Evolutionary conservation across 1,140 invertebrate genomes (phyloP).

Genomic region (Lepidotrigona ventralis): DNA sequence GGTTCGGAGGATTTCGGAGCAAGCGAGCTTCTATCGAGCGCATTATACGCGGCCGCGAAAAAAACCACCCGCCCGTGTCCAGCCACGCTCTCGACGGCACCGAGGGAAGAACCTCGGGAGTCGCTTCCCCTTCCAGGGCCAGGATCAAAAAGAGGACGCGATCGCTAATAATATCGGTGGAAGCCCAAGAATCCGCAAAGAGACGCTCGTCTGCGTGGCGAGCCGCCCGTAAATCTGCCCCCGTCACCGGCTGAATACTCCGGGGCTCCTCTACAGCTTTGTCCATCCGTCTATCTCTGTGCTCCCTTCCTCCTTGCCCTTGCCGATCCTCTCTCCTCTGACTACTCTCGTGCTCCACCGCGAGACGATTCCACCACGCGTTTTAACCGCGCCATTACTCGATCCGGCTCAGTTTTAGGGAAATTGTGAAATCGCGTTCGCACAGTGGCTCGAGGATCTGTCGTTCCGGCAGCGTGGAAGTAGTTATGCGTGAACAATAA

Average conservation of each 20-base stretch:
- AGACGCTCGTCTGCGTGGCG: slow-evolving; percentile 75
- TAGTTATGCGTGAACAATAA: background rate
- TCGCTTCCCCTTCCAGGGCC: slow-evolving; percentile 40
- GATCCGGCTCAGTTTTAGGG: background rate
- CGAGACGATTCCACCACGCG: background rate
- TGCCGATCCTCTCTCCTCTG: background rate
- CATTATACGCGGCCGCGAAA: slow-evolving; percentile 68
- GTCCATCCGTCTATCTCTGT: slow-evolving; percentile 52
- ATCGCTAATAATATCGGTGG: slow-evolving; percentile 79
- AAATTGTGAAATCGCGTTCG: background rate
- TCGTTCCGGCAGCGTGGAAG: background rate
- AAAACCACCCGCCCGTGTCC: slow-evolving; percentile 35
- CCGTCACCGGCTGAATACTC: slow-evolving; percentile 74
- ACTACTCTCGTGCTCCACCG: background rate
- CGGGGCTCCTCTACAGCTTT: slow-evolving; percentile 57
- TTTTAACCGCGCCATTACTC: slow-evolving; percentile 18
- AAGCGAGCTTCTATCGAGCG: slow-evolving; percentile 67
- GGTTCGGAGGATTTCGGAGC: slow-evolving; percentile 58
- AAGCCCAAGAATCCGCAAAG: slow-evolving; percentile 77
- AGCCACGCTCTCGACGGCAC: background rate
- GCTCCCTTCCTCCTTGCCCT: slow-evolving; percentile 12
- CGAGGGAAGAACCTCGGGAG: slow-evolving; percentile 26
- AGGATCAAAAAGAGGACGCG: slow-evolving; percentile 78
- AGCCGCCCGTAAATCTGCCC: slow-evolving; percentile 78
- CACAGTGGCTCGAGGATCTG: background rate